A percentile compares a stretch with the other conserved stretches of the same genome.
These are phyloP conservation scores for Pseudococcus jackbeardsleyi DNA, from an alignment of 2,888 invertebrate species.

Conservation along the genomic window DNA sequence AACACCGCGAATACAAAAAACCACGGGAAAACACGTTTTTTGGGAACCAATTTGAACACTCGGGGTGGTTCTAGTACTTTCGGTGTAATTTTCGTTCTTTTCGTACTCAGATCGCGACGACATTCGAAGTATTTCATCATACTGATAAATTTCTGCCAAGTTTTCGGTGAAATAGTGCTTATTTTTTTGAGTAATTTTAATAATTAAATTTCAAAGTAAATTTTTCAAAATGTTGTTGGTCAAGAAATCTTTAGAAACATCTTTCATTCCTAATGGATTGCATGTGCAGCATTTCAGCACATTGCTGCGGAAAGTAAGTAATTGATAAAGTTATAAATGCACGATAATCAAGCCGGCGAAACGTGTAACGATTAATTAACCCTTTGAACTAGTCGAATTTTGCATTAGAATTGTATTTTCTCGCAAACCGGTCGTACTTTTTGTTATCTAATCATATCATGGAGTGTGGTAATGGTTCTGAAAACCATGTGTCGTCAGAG, in stretches of 20 bases:
- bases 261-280: conserved; percentile 21
- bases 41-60: not conserved
- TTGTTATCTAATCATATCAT: not conserved
- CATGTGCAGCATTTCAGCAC: conserved; percentile 42
- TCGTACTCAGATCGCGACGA: not conserved
- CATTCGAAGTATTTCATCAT: conserved; percentile 32
- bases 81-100: not conserved
- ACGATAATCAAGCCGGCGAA: not conserved
- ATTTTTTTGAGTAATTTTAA: not conserved
- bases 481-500: not conserved
- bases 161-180: not conserved
- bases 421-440: not conserved
- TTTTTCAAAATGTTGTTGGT: conserved; percentile 26
- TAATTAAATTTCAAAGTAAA: not conserved
- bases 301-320: conserved; percentile 46
- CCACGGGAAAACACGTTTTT: conserved; percentile 37
- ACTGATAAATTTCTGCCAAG: not conserved
- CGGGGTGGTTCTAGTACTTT: conserved; percentile 40
- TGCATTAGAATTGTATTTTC: not conserved
- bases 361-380: not conserved
- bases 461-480: not conserved
- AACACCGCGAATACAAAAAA: not conserved
- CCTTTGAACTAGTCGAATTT: not conserved
- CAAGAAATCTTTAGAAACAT: conserved; percentile 29
- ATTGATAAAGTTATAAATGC: not conserved